These are phyloP conservation scores for Lepidurus apus DNA, from an alignment of 1,140 invertebrate species.

Conservation along the genomic window DNA sequence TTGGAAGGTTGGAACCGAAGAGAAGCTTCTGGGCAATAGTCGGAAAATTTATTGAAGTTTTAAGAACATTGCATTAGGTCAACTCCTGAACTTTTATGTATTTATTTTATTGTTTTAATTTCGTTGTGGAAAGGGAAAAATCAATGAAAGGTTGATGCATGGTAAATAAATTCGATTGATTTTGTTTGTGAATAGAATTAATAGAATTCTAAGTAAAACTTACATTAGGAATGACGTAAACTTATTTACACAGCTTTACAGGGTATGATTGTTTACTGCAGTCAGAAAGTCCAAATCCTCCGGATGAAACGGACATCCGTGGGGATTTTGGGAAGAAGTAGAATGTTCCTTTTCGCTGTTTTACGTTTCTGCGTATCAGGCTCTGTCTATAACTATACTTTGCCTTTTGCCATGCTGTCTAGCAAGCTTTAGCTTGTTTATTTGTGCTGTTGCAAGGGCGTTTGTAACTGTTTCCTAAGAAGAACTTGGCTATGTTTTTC, in stretches of 20 bases:
- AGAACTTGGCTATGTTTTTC: background rate
- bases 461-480: background rate
- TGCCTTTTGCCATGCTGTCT: background rate
- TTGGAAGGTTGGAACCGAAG: too few species aligned
- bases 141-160: too few species aligned
- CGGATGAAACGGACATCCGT: background rate
- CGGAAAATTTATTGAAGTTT: too few species aligned
- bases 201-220: too few species aligned
- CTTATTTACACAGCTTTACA: background rate
- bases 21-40: too few species aligned
- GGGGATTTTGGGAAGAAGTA: background rate
- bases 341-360: background rate
- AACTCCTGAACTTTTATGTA: too few species aligned
- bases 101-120: too few species aligned
- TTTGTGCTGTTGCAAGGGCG: background rate
- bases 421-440: background rate
- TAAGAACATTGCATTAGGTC: too few species aligned
- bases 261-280: background rate
- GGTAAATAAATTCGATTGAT: too few species aligned
- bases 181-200: too few species aligned
- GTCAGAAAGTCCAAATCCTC: background rate
- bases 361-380: constrained; percentile 5
- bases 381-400: background rate
- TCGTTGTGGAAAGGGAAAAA: too few species aligned
- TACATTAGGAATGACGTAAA: too few species aligned